A percentile compares a stretch with the other conserved stretches of the same genome.
These are phyloP conservation scores for Drosophila pruinosa DNA, from an alignment of 1,140 invertebrate species.

Conservation along the genomic window DNA sequence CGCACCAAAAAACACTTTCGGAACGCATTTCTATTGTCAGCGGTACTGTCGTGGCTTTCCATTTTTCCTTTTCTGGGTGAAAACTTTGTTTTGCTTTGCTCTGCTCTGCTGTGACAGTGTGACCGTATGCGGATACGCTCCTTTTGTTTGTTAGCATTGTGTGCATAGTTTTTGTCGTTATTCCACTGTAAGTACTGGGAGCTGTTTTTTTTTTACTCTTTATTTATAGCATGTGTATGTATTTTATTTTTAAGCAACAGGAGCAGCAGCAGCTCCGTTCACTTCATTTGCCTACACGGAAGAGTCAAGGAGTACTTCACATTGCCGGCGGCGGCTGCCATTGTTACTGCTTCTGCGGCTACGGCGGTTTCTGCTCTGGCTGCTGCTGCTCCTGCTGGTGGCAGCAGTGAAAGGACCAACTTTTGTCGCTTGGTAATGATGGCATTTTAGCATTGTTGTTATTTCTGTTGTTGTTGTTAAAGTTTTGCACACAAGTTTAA, in stretches of 20 bases:
- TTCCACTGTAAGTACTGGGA: slow-evolving; percentile 17
- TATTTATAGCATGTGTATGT: slow-evolving; percentile 25
- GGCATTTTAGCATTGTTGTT: slow-evolving; percentile 74
- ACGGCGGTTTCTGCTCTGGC: slow-evolving; percentile 9
- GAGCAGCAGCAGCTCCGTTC: slow-evolving; percentile 44
- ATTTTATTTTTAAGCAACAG: slow-evolving; percentile 51
- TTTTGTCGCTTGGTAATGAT: slow-evolving; percentile 81
- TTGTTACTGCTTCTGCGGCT: slow-evolving; percentile 54
- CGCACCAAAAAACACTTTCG: slow-evolving; percentile 57
- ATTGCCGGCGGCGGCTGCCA: slow-evolving; percentile 39
- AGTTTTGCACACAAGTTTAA: slow-evolving; percentile 80
- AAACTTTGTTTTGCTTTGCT: slow-evolving; percentile 44
- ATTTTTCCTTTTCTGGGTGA: no score
- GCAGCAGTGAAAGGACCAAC: slow-evolving; percentile 69
- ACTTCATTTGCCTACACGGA: slow-evolving; percentile 77
- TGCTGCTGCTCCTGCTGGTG: slow-evolving; percentile 11
- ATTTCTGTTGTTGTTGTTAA: slow-evolving; percentile 55
- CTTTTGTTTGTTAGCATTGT: slow-evolving; percentile 68
- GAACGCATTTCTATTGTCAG: slow-evolving; percentile 78
- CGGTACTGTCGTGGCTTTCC: slow-evolving; percentile 48
- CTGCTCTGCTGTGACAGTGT: slow-evolving; percentile 48
- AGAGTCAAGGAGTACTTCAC: slow-evolving; percentile 66
- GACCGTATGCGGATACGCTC: slow-evolving; percentile 53
- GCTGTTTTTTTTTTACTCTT: slow-evolving; percentile 23
- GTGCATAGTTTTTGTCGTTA: slow-evolving; percentile 51